Base-by-base conservation (phyloP, 2,113 vertebrate genomes). In the Diphyllodes magnificus region DNA sequence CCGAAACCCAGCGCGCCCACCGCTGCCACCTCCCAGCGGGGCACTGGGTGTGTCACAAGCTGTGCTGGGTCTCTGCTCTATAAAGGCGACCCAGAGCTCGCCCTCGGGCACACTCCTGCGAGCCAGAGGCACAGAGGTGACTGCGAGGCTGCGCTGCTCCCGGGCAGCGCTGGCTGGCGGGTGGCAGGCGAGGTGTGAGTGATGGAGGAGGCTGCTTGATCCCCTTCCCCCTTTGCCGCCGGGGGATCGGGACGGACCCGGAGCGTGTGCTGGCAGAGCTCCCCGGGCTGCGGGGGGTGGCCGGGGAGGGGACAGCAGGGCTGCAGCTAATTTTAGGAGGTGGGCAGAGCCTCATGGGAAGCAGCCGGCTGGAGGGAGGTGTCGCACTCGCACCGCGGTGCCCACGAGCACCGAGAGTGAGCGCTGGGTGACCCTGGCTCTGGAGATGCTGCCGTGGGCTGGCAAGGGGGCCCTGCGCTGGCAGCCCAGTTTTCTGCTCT, bases 301-400 rank as follows among this genome's bases (percentile, higher is more conserved):
- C 82, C 3, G 4, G 17, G 53, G 64, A 73, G 35, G 71, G 88
- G 93, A 51, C 10, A 7, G 72, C 37, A 14, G 84, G 90, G 87
- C 82, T 78, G 82, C 59, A 66, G 84, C 89, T 96, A 92, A 97
- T 96, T 94, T 95, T 95, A 94, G 89, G 92, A 64, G 86, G 75
- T 63, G 94, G 86, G 86, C 83, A 89, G 78, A 93, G 84, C 84
- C 54, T 94, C n/a, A 0, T 2, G 9, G 72, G 92, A 69, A 83
- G 76, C 51, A 60, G 81, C 56, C 18, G 20, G 47, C 31, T 3
- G 44, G 40, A 88, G 75, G 68, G 70, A 82, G 47, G 65, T 40
- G 84, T 63, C 8, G 6, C 6, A 7, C 60, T 63, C 7, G 7
- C 7, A 2, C 60, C 21, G 5, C 1, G 10, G 60, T 69, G 66